Base-by-base conservation (phyloP, 2,797 vertebrate genomes). In the Oreochromis mossambicus region DNA sequence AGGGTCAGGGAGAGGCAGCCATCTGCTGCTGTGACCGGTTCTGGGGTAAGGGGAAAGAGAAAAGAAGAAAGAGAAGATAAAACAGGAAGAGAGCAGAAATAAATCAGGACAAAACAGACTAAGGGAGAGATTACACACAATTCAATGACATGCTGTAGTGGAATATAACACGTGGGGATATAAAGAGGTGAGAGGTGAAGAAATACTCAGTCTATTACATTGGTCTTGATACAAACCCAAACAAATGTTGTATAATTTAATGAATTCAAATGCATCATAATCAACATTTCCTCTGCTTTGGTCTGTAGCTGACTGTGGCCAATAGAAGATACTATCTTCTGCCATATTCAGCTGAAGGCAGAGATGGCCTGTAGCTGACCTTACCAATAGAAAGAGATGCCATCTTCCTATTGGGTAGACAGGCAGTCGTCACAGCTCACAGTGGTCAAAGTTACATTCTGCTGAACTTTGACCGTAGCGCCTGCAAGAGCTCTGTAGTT, bases 401-500 rank as follows among this genome's bases (percentile, higher is more conserved):
- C 14, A 2, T 17, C 14, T 46, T 70, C 66, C 8, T 70, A 46
- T 26, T 46, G 14, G 38, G 8, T 24, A 70, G 2, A 41, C 63
- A 68, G 21, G 63, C 38, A 68, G 38, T 68, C 3, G 2, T 24
- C 0, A 68, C 24, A 26, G 38, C 4, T 24, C 21, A 24, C 66
- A 48, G 24, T 46, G 24, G 8, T 48, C 24, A 73, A 12, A 29
- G 15, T 48, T 29, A 11, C 41, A 12, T 26, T 26, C 13, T 70
- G 2, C 0, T 70, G 0, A 43, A 26, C 66, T 17, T 46, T 43
- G 38, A 70, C 8, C 1, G 0, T 46, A 15, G 38, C 0, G 8
- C 66, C 21, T 70, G 21, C 38, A 17, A 11, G 0, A 29, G 3
- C 9, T 73, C 68, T 73, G 41, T 11, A 48, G 3, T 46, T 73